Evolutionary conservation across 1,140 invertebrate species (phyloP), one percentile per base, ranked within the genome.

Genomic region (Drosophila mauritiana): DNA sequence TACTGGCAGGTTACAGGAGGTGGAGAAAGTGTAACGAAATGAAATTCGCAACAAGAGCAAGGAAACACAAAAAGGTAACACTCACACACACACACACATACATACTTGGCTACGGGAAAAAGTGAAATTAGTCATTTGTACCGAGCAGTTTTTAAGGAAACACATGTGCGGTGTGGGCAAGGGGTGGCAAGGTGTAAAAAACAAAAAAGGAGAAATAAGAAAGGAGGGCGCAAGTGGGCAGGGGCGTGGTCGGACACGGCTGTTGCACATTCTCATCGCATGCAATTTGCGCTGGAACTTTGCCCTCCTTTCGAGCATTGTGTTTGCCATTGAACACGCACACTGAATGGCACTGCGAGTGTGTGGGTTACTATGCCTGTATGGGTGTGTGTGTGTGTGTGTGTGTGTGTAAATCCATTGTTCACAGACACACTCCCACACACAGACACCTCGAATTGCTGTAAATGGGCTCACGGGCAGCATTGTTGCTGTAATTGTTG

Each of bases 401-500:
- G 27, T 40, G 34, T 57, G 39, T 55, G 61, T 37, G 54, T 12
- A 31, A 17, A 17, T 27, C 42, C 36, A 75, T 56, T 72, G 75
- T 75, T 65, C 76, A 67, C 40, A 40, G 48, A 52, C 80, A 79
- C 77, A 69, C 63, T 55, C 53, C 64, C 40, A 52, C 48, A 55
- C 45, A 75, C 15, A 63, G 54, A 78, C 62, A 80, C 83, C 67
- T 73, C 59, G 77, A 65, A 73, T 69, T 67, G 51, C 43, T 68
- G 53, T 70, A 75, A 88, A 75, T 78, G 83, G 61, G 64, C 69
- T 78, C 62, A 78, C 62, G 49, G 68, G 68, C 51, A 55, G 39
- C 63, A 84, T 88, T 88, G 79, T 86, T 88, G 75, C 67, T 83
- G 84, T 88, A 88, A 88, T 89, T 88, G 83, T 88, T 80, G 83